Base-by-base conservation (phyloP, 2,888 invertebrate genomes). In the Pammene fasciana region DNA sequence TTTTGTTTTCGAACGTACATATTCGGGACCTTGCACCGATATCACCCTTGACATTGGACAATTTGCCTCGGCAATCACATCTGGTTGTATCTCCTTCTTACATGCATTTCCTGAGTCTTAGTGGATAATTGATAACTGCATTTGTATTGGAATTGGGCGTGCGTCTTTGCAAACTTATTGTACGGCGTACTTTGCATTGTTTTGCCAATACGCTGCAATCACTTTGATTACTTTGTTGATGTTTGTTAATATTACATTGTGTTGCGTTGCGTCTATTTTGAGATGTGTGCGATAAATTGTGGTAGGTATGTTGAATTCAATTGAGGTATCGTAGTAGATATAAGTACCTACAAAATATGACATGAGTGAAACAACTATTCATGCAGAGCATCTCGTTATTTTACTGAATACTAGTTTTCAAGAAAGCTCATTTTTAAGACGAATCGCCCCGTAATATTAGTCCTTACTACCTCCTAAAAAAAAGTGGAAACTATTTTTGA, bases 211-310 rank as follows among this genome's bases (percentile, higher is more conserved):
- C 75, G 74, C 78, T 76, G 81, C 84, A 84, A 85, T 86, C 73
- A 84, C 84, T 86, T 82, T 85, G 85, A 87, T 81, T 81, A 81
- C 83, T 82, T 78, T 83, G 86, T 84, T 84, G 83, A 84, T 84
- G 85, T 82, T 81, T 84, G 83, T 85, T 83, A 85, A 86, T 83
- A 83, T 77, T 72, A 73, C 71, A 77, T 75, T 74, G 76, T 77
- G 75, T 72, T 76, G 70, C 67, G 67, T 72, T 76, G 70, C 71
- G 67, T 74, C 46, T 71, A 48, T 73, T 71, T 72, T 72, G 71
- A 68, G 57, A 70, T 14, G 26, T 38, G 7, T 43, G 34, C 50
- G 26, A 38, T 50, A 16, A 13, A 52, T 57, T 34, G 46, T 0
- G 11, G 52, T 50, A 14, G 9, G 14, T 5, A 0, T 9, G 13